phyloP scores from a whole-genome alignment of 2,113 vertebrate genomes.

The Mesembrinibis cayennensis region DNA sequence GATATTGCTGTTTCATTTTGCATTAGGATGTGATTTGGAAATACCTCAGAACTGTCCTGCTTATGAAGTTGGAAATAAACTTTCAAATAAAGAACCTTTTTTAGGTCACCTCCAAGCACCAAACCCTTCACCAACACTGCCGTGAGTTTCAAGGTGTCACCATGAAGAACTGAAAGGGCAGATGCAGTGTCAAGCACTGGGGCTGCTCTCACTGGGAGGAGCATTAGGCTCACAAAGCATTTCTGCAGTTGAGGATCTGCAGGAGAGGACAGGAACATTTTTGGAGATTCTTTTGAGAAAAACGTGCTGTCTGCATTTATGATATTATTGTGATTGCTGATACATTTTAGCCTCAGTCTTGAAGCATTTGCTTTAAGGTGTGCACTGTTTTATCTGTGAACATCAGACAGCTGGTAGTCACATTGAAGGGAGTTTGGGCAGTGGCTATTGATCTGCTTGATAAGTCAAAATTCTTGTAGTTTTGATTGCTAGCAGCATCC shows the following conservation, averaged over 20 bases:
- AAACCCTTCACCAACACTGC: too few species aligned
- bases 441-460: not conserved
- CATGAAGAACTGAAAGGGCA: rapidly evolving
- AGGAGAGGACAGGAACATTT: not conserved
- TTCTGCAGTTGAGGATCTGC: not conserved
- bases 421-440: not conserved
- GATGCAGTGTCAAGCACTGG: not conserved
- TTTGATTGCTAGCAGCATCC: not conserved
- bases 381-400: not conserved
- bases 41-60: not conserved
- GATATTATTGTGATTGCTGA: not conserved
- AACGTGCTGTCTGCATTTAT: not conserved
- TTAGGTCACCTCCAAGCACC: not conserved
- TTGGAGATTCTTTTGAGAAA: not conserved
- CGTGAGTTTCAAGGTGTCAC: not conserved
- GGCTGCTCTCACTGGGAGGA: not conserved
- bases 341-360: not conserved
- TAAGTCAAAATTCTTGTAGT: not conserved
- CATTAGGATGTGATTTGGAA: not conserved
- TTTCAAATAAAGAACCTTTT: not conserved
- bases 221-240: not conserved
- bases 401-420: not conserved
- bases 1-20: not conserved
- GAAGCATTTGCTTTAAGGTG: not conserved
- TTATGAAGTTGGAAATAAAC: not conserved